A percentile compares a stretch with the other conserved stretches of the same genome.
phyloP scores from a whole-genome alignment of 2,113 vertebrate genomes.

The Rafetus swinhoei region DNA sequence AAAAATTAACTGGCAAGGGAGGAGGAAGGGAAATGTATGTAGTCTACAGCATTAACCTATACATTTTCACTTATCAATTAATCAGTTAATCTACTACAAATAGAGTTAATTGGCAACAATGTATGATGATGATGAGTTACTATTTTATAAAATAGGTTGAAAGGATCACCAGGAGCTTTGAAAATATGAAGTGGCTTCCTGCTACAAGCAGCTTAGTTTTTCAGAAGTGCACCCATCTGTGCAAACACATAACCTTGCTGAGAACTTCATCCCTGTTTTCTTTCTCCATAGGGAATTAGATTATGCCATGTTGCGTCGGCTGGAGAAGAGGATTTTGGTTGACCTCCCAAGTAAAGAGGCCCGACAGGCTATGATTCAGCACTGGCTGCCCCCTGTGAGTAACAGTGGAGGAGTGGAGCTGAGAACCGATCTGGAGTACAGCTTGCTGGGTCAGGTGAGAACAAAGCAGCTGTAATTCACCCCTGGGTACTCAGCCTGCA shows the following conservation, averaged over 20 bases:
- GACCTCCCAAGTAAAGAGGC: constrained; percentile 87
- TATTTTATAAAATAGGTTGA: background rate
- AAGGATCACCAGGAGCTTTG: background rate
- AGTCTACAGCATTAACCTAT: no score
- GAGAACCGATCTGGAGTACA: constrained; percentile 85
- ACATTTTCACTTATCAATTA: no score
- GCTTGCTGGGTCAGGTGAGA: constrained; percentile 83
- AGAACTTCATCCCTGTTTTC: background rate
- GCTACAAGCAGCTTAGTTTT: rapidly evolving
- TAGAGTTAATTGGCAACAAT: background rate
- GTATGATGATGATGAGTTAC: background rate
- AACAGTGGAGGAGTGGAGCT: constrained; percentile 83
- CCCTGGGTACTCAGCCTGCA: rapidly evolving
- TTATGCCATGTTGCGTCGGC: constrained; percentile 90
- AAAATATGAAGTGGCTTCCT: background rate
- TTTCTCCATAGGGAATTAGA: constrained; percentile 89
- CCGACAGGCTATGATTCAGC: constrained; percentile 88
- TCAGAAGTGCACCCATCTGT: rapidly evolving
- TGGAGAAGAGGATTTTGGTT: constrained; percentile 97
- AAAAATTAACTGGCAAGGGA: no score
- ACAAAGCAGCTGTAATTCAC: rapidly evolving
- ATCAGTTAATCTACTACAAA: no score
- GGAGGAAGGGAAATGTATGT: no score
- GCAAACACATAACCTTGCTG: rapidly evolving
- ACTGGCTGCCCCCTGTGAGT: constrained; percentile 92